phyloP scores from a whole-genome alignment of 2,797 vertebrate genomes.

The Aulostomus chinensis region DNA sequence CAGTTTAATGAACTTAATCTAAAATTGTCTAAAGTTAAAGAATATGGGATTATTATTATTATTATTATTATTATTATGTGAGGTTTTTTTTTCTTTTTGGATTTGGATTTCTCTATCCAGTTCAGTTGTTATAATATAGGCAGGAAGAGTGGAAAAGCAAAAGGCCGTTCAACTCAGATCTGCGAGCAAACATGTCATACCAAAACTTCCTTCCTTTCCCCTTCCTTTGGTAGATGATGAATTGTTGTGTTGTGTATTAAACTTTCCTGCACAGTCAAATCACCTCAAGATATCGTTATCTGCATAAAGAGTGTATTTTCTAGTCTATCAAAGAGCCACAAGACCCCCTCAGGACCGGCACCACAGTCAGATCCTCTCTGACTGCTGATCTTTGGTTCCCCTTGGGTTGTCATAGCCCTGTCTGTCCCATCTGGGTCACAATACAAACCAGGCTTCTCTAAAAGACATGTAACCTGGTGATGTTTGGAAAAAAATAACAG shows the following conservation, averaged over 20 bases:
- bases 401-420: not conserved
- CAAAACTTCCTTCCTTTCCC: constrained; percentile 17
- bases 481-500: not conserved
- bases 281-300: constrained; percentile 2
- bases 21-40: too few relatives aligned
- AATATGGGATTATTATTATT: too few relatives aligned
- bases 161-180: constrained; percentile 31
- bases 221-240: constrained; percentile 10
- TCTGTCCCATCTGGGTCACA: not conserved
- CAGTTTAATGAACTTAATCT: too few relatives aligned
- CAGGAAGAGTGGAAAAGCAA: constrained; percentile 20
- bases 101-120: too few relatives aligned
- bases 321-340: not conserved
- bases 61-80: too few relatives aligned
- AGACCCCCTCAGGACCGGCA: constrained; percentile 11
- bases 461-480: not conserved
- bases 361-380: not conserved
- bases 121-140: too few relatives aligned
- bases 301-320: not conserved
- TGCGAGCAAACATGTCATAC: too few relatives aligned
- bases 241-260: constrained; percentile 28
- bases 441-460: not conserved
- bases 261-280: constrained; percentile 2
- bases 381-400: not conserved
- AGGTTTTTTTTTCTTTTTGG: too few relatives aligned